phyloP scores from a whole-genome alignment of 35 echinoderm and acorn worm genomes.

The Lytechinus variegatus region DNA sequence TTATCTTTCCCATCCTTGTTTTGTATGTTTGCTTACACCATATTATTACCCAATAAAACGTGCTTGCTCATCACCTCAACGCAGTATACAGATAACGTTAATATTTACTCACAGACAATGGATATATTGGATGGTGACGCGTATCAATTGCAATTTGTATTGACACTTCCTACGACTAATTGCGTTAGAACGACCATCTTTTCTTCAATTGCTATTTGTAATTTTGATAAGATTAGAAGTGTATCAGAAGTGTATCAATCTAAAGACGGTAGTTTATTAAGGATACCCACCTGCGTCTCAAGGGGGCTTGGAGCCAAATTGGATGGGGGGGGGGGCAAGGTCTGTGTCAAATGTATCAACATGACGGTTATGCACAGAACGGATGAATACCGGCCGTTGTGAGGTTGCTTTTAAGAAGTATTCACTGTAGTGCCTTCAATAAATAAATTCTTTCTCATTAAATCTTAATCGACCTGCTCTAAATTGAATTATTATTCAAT shows the following conservation, averaged over 20 bases:
- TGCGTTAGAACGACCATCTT: not conserved
- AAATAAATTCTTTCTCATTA: too few relatives aligned
- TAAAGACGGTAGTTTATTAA: not conserved
- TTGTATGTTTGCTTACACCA: not conserved
- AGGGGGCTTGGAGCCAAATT: not conserved
- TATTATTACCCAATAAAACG: not conserved
- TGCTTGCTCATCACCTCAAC: not conserved
- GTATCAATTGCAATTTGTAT: conserved; percentile 5
- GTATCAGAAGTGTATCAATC: not conserved
- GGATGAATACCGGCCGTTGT: too few relatives aligned
- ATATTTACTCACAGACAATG: not conserved
- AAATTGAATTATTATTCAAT: too few relatives aligned
- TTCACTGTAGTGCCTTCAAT: too few relatives aligned
- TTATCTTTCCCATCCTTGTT: not conserved
- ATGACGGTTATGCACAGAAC: too few relatives aligned
- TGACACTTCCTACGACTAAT: not conserved
- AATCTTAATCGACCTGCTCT: too few relatives aligned
- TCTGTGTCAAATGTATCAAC: too few relatives aligned
- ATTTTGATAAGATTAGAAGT: not conserved
- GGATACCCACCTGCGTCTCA: not conserved
- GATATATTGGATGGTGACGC: not conserved
- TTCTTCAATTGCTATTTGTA: not conserved
- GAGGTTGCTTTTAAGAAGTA: too few relatives aligned
- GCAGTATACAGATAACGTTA: not conserved
- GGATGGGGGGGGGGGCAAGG: too few relatives aligned